A percentile compares a stretch with the other conserved stretches of the same genome.
These are phyloP conservation scores for Diglossa cyanea DNA, from an alignment of 2,797 vertebrate species.

Conservation along the genomic window DNA sequence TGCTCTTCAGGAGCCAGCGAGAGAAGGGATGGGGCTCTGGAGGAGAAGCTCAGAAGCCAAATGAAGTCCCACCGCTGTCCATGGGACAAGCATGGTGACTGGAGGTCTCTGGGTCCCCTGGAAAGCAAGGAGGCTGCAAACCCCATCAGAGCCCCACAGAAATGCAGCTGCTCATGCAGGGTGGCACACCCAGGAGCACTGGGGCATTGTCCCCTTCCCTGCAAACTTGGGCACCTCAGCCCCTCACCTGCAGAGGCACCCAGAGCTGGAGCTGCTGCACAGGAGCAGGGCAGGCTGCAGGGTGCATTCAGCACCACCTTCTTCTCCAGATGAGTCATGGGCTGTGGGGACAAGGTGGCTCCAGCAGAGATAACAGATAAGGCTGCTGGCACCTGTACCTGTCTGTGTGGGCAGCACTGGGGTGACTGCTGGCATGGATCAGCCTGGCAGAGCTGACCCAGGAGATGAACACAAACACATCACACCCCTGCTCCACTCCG, in stretches of 20 bases:
- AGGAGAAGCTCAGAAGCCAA: background rate
- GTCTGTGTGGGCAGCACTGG: background rate
- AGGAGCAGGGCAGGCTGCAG: background rate
- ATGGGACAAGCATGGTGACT: background rate
- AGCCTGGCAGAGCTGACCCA: background rate
- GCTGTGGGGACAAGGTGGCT: slow-evolving; percentile 40
- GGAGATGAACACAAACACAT: background rate
- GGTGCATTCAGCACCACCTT: slow-evolving; percentile 67
- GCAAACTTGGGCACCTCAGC: background rate
- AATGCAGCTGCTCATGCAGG: background rate
- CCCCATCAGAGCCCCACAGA: background rate
- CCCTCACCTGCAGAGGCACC: background rate
- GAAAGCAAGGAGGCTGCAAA: background rate
- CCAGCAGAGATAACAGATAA: background rate
- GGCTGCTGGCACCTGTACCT: background rate
- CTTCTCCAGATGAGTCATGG: slow-evolving; percentile 22
- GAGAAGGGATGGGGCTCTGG: background rate
- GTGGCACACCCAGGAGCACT: background rate
- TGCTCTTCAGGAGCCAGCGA: background rate
- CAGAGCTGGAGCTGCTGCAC: background rate
- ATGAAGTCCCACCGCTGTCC: too few relatives aligned
- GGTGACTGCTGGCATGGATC: background rate
- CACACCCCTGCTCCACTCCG: background rate
- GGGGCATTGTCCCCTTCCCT: background rate
- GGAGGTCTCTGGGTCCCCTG: rapidly evolving